Conservation (phyloP, 2,888 invertebrate species). For the Zaprionus lineosus region DNA sequence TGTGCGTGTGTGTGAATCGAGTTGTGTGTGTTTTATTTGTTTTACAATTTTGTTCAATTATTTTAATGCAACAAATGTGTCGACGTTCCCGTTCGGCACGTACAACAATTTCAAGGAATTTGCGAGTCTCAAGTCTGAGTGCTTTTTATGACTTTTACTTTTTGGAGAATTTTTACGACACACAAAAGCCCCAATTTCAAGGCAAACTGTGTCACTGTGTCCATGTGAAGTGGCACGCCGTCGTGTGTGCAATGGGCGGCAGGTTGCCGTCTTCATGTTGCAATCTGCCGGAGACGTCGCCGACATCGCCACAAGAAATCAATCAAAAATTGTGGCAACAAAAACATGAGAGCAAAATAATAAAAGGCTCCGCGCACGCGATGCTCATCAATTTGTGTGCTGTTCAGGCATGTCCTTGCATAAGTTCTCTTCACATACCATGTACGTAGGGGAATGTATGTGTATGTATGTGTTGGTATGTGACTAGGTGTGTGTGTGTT, state of each 20-base stretch:
- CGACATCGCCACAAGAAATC: slow-evolving; percentile 74
- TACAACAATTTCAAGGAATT: slow-evolving; percentile 34
- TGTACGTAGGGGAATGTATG: neutral
- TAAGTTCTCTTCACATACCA: slow-evolving; percentile 32
- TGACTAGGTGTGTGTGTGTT: slow-evolving; percentile 14
- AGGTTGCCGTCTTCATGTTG: neutral
- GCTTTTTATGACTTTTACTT: slow-evolving; percentile 68
- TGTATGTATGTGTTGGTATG: slow-evolving; percentile 7
- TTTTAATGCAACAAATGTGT: slow-evolving; percentile 75
- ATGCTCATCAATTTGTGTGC: slow-evolving; percentile 75
- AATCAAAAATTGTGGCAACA: slow-evolving; percentile 71
- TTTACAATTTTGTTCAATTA: slow-evolving; percentile 73
- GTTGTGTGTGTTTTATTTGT: slow-evolving; percentile 54
- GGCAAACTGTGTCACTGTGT: slow-evolving; percentile 59
- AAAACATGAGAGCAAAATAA: slow-evolving; percentile 46
- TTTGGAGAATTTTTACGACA: slow-evolving; percentile 62
- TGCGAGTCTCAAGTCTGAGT: slow-evolving; percentile 37
- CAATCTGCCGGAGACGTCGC: slow-evolving; percentile 52
- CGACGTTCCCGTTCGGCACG: slow-evolving; percentile 42
- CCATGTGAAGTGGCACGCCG: slow-evolving; percentile 5
- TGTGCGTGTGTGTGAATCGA: slow-evolving; percentile 1
- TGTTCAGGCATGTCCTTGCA: slow-evolving; percentile 55
- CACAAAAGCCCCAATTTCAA: neutral
- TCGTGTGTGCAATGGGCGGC: neutral
- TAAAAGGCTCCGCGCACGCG: slow-evolving; percentile 68